These are phyloP conservation scores for Stigmatopora nigra DNA, from an alignment of 2,113 vertebrate genomes.

Conservation along the genomic window DNA sequence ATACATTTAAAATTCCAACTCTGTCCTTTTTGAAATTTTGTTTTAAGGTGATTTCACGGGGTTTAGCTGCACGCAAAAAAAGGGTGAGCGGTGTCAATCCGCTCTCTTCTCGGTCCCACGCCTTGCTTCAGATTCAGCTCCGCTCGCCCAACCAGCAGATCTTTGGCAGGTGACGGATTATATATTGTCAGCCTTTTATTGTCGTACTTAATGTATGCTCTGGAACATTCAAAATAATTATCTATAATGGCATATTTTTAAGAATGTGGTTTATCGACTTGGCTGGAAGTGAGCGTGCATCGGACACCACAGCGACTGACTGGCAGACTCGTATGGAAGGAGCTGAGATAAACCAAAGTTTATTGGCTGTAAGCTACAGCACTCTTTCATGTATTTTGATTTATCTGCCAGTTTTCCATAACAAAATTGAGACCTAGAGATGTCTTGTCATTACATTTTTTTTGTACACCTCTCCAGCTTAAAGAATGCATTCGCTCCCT, in stretches of 20 bases:
- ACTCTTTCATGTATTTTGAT: not conserved
- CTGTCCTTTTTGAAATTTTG: not conserved
- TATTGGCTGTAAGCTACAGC: constrained; percentile 78
- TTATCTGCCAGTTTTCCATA: not conserved
- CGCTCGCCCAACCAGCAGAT: constrained; percentile 69
- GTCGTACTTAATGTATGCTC: not conserved
- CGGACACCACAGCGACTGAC: constrained; percentile 79
- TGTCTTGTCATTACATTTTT: not conserved
- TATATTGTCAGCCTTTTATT: constrained; percentile 6
- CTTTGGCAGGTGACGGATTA: constrained; percentile 72
- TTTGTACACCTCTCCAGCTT: constrained; percentile 61
- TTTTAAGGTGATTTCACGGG: constrained; percentile 78
- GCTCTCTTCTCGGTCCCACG: constrained; percentile 85
- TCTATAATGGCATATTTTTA: not conserved
- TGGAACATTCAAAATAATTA: not conserved
- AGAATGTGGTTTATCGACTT: constrained; percentile 93
- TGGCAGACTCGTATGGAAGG: constrained; percentile 86
- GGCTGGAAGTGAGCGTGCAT: constrained; percentile 89
- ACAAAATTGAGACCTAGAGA: not conserved
- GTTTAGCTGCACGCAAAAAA: constrained; percentile 79
- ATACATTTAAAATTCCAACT: no score
- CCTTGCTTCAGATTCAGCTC: constrained; percentile 86
- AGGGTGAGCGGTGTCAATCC: constrained; percentile 83
- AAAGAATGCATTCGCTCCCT: constrained; percentile 90
- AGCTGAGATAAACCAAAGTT: constrained; percentile 92